phyloP scores from a whole-genome alignment of 2,888 invertebrate species.

The Heliconius ethilla region DNA sequence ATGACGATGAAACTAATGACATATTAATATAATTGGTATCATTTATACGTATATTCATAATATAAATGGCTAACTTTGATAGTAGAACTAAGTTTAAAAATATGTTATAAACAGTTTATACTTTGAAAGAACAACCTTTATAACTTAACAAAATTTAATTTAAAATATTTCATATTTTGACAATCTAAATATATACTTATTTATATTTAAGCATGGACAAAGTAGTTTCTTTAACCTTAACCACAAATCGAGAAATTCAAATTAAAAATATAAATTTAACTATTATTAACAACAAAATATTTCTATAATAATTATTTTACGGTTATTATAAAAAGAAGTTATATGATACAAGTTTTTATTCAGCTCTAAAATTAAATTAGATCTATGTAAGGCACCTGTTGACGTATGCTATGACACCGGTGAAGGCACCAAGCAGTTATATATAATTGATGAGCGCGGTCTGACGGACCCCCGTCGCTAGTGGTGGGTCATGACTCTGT shows the following conservation, averaged over 20 bases:
- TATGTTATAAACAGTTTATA: no score
- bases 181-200: no score
- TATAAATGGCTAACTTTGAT: neutral
- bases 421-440: conserved; percentile 47
- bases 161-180: no score
- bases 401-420: conserved; percentile 54
- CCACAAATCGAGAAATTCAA: no score
- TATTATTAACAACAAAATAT: neutral
- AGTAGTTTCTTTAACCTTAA: no score
- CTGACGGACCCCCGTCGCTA: conserved; percentile 62
- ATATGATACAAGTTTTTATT: conserved; percentile 31
- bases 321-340: neutral
- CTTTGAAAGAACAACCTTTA: no score
- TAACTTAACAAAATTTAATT: no score
- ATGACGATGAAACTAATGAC: conserved; percentile 35
- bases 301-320: conserved; percentile 11
- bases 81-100: neutral
- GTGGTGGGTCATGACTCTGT: conserved; percentile 53
- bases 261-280: neutral
- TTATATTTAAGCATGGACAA: no score
- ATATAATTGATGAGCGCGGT: conserved; percentile 65
- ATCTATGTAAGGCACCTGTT: conserved; percentile 62
- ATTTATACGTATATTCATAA: conserved; percentile 10
- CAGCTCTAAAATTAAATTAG: conserved; percentile 45
- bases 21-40: conserved; percentile 33